Percentiles rank a stretch among this genome's conserved stretches.
phyloP scores from a whole-genome alignment of 2,797 vertebrate species.

The Malacoctenus gilli region DNA sequence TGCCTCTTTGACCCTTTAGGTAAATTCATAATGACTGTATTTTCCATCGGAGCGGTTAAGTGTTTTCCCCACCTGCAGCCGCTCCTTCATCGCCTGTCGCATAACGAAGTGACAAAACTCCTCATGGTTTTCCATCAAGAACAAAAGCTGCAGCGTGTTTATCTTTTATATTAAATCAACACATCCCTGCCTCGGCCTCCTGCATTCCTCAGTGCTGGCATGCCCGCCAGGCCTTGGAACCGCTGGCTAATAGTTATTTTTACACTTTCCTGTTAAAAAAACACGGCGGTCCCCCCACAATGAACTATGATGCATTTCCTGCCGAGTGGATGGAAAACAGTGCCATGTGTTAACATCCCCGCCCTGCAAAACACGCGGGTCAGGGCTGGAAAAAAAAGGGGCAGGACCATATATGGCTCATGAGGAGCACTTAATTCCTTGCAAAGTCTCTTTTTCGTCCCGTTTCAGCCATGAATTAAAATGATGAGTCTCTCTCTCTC shows the following conservation, averaged over 20 bases:
- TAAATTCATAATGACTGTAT: too few species aligned
- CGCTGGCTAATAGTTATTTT: slow-evolving; percentile 90
- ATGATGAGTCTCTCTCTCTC: slow-evolving; percentile 11
- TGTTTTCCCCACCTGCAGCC: neutral
- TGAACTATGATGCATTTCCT: slow-evolving; percentile 99
- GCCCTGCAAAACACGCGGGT: slow-evolving; percentile 85
- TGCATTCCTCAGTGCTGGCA: slow-evolving; percentile 61
- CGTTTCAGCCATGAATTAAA: slow-evolving; percentile 20
- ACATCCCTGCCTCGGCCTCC: slow-evolving; percentile 31
- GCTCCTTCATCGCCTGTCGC: neutral
- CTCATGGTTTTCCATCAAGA: slow-evolving; percentile 4
- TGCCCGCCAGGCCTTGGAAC: slow-evolving; percentile 71
- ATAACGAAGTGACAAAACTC: too few species aligned
- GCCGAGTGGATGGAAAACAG: slow-evolving; percentile 93
- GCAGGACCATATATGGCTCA: slow-evolving; percentile 6
- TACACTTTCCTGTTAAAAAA: slow-evolving; percentile 96
- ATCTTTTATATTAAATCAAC: slow-evolving; percentile 46
- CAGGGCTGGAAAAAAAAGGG: slow-evolving; percentile 63
- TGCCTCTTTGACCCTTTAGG: too few species aligned
- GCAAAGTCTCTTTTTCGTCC: slow-evolving; percentile 36
- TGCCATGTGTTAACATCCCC: slow-evolving; percentile 92
- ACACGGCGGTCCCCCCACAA: slow-evolving; percentile 85
- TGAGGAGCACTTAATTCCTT: slow-evolving; percentile 21
- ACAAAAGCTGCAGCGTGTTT: slow-evolving; percentile 30
- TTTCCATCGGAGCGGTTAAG: neutral